Percentiles rank a stretch among this genome's conserved stretches.
Evolutionary conservation across 2,888 invertebrate species (phyloP).

Genomic region (Drosophila suboccidentalis): DNA sequence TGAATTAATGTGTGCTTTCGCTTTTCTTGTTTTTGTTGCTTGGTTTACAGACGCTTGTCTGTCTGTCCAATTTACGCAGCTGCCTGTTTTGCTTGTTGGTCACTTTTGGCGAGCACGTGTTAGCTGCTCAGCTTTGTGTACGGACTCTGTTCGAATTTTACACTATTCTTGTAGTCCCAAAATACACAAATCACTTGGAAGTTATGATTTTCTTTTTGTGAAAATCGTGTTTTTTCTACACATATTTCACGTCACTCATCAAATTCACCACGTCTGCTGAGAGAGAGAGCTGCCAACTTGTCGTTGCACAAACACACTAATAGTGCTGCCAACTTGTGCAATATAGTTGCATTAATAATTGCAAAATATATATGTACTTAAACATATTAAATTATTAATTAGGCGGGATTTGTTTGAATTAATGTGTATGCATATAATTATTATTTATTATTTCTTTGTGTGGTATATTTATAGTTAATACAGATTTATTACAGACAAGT

Average conservation of each 20-base stretch:
- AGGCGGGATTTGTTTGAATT: conserved; percentile 33
- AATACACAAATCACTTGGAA: conserved; percentile 19
- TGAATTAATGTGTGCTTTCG: conserved; percentile 63
- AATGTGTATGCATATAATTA: not conserved
- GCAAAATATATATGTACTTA: not conserved
- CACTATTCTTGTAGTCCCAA: conserved; percentile 6
- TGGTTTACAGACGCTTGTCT: conserved; percentile 49
- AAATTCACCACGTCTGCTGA: conserved; percentile 72
- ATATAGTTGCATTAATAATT: conserved; percentile 18
- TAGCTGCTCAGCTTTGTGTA: conserved; percentile 7
- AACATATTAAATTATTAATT: not conserved
- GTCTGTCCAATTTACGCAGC: conserved; percentile 55
- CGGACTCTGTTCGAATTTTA: not conserved
- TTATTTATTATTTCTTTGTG: not conserved
- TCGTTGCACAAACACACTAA: not conserved
- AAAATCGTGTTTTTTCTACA: conserved; percentile 74
- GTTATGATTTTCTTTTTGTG: conserved; percentile 48
- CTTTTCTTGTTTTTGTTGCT: conserved; percentile 44
- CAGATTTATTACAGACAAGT: not conserved
- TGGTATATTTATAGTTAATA: not conserved
- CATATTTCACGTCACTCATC: conserved; percentile 77
- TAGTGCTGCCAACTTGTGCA: conserved; percentile 57
- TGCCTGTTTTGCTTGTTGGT: conserved; percentile 35
- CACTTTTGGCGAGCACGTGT: conserved; percentile 8
- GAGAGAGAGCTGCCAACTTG: conserved; percentile 65